Evolutionary conservation across 2,888 invertebrate genomes (phyloP), one percentile per base, ranked within the genome.

Genomic region (Plusia festucae): DNA sequence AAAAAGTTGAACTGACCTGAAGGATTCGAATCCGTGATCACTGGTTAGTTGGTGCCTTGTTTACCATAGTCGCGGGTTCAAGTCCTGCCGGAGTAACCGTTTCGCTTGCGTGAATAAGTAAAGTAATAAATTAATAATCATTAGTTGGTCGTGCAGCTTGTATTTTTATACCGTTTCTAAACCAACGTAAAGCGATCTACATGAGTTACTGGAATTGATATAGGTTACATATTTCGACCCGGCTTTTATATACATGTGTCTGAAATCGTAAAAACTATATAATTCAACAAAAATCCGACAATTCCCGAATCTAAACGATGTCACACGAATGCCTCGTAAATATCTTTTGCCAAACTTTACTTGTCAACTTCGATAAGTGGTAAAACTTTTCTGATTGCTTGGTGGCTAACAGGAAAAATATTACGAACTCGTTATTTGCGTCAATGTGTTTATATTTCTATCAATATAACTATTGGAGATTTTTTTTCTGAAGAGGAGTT

Each of bases 371-470:
- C 61, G 65, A 57, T 71, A 69, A 82, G 75, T 71, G 68, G 57
- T 64, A 24, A 49, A 82, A 82, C 68, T 81, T 82, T 73, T 16
- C 60, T 77, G 79, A 82, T 79, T 79, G 70, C 80, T 71, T 74
- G 52, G 53, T 53, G 60, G 53, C 56, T 71, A 71, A 56, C 69
- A 68, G 68, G 73, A 71, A 75, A 80, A 73, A 78, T 79, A 73
- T 77, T 68, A 68, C 63, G 16, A 44, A 64, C 63, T 71, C 73
- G 72, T 77, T 75, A 77, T 68, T 62, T 60, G 65, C 46, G 60
- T 55, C 72, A 63, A 63, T 52, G 54, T 44, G 57, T 60, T 59
- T 46, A 53, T 32, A 56, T 56, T 44, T 55, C 8, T 59, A 6
- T 32, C 1, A 49, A 53, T 24, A 15, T 44, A 16, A 59, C 32